These are phyloP conservation scores for Avahi laniger DNA, from an alignment of 2,797 vertebrate species.

Conservation along the genomic window DNA sequence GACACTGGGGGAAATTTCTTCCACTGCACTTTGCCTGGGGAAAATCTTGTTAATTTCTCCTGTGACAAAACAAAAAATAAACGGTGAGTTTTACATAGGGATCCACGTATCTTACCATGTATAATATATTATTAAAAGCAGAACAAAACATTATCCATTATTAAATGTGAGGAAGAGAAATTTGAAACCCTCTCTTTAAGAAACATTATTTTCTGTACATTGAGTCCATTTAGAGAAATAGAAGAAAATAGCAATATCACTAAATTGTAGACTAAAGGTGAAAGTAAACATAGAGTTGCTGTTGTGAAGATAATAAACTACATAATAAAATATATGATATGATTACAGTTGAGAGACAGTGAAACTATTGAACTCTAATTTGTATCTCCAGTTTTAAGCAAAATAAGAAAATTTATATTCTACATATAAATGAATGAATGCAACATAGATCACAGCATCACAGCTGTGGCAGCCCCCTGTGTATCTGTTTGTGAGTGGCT, in stretches of 20 bases:
- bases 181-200: not conserved
- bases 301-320: not conserved
- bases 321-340: not conserved
- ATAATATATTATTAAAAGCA: not conserved
- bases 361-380: not conserved
- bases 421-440: not conserved
- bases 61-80: not conserved
- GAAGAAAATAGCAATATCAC: not conserved
- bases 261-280: not conserved
- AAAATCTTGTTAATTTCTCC: not conserved
- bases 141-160: not conserved
- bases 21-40: too few species aligned
- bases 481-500: not conserved
- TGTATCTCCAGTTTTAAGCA: not conserved
- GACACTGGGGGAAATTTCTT: accelerated
- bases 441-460: accelerated
- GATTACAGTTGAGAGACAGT: not conserved
- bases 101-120: not conserved
- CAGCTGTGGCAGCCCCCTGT: accelerated
- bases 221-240: not conserved
- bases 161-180: not conserved
- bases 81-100: not conserved
- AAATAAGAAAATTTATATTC: not conserved
- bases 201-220: not conserved
- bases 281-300: not conserved